Conservation (phyloP, 2,797 vertebrate genomes). For the Anableps anableps region DNA sequence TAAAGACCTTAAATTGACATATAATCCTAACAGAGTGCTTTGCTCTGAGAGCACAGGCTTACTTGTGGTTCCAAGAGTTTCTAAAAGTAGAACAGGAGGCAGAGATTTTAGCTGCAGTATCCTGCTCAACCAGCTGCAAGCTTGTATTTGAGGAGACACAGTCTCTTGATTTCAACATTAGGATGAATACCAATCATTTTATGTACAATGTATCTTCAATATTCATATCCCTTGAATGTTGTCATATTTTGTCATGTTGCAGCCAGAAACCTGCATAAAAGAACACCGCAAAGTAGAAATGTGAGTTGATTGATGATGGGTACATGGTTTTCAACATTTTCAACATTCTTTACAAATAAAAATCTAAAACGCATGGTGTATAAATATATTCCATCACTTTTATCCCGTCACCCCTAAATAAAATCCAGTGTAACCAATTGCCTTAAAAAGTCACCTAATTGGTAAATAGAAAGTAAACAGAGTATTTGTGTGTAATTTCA, state of each 20-base stretch:
- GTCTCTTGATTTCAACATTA: background rate
- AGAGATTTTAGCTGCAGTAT: background rate
- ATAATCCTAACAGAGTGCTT: slow-evolving; percentile 9
- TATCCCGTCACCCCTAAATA: background rate
- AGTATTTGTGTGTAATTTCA: background rate
- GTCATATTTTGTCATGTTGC: background rate
- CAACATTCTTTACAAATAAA: background rate
- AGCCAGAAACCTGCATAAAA: background rate
- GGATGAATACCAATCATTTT: background rate
- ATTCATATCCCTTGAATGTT: background rate
- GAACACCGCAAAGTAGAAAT: background rate
- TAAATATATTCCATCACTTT: background rate
- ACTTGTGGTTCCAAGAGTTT: slow-evolving; percentile 4
- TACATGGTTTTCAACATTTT: background rate
- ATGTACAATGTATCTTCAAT: background rate
- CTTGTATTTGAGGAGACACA: background rate
- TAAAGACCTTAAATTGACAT: slow-evolving; percentile 5
- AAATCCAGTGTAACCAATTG: background rate
- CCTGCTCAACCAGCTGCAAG: background rate
- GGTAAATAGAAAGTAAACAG: background rate
- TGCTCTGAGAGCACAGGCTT: slow-evolving; percentile 7
- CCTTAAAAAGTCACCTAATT: background rate
- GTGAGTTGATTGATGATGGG: background rate
- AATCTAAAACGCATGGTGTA: background rate
- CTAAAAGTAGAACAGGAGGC: background rate